A percentile compares a stretch with the other conserved stretches of the same genome.
phyloP scores from a whole-genome alignment of 2,888 invertebrate genomes.

The Sussaba pulchella region DNA sequence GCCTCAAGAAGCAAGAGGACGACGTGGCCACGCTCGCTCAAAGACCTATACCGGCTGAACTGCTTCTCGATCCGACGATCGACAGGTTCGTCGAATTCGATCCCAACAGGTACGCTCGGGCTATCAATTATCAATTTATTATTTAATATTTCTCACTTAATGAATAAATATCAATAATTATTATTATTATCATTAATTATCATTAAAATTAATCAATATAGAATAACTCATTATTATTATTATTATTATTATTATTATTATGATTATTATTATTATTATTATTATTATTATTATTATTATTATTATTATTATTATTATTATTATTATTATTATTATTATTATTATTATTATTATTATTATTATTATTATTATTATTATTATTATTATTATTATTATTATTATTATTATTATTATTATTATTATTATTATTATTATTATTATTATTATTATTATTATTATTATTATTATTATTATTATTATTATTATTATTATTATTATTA shows the following conservation, averaged over 20 bases:
- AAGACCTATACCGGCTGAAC: constrained; percentile 90
- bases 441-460: background rate
- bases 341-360: constrained; percentile 1
- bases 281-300: constrained; percentile 2
- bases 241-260: background rate
- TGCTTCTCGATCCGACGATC: constrained; percentile 91
- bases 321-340: background rate
- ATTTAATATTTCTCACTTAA: background rate
- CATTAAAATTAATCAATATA: background rate
- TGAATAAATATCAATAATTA: no score
- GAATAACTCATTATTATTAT: background rate
- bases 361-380: background rate
- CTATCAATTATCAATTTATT: background rate
- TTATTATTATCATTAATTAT: background rate
- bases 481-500: no score
- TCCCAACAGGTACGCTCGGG: constrained; percentile 86
- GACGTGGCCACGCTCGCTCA: constrained; percentile 92
- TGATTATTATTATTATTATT: background rate
- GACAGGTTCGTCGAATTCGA: constrained; percentile 93
- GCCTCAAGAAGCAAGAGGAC: constrained; percentile 93
- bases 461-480: background rate
- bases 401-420: constrained; percentile 5
- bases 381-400: background rate
- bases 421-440: background rate
- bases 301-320: background rate